Percentiles rank a stretch among this genome's conserved stretches.
These are phyloP conservation scores for Tyrophagus putrescentiae DNA, from an alignment of 1,140 invertebrate genomes.

Conservation along the genomic window DNA sequence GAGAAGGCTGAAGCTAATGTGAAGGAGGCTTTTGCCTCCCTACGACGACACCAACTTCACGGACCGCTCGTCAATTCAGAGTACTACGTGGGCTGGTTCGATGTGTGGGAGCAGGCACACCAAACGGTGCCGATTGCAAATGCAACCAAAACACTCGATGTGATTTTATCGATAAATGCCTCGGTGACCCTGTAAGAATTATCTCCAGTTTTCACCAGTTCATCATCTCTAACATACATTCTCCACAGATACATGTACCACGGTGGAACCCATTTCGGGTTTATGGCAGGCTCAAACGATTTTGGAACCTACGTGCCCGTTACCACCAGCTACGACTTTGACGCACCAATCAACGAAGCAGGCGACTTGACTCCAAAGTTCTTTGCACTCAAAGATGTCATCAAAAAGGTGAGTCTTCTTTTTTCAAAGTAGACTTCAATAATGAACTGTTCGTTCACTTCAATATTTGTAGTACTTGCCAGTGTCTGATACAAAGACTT, in stretches of 20 bases:
- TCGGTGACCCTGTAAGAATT: constrained; percentile 55
- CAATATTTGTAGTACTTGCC: constrained; percentile 8
- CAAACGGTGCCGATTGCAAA: constrained; percentile 28
- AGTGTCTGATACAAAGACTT: not conserved
- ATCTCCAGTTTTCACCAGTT: not conserved
- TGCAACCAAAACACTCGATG: constrained; percentile 45
- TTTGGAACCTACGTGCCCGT: constrained; percentile 26
- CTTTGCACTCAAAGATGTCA: constrained; percentile 33
- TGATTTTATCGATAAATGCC: constrained; percentile 48
- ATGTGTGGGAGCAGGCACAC: constrained; percentile 30
- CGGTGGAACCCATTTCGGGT: constrained; percentile 25
- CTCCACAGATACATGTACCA: constrained; percentile 24
- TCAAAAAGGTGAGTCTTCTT: constrained; percentile 30
- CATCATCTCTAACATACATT: not conserved
- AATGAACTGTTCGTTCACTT: not conserved
- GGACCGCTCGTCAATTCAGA: constrained; percentile 33
- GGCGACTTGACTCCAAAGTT: constrained; percentile 39
- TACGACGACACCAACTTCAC: constrained; percentile 24
- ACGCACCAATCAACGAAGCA: constrained; percentile 37
- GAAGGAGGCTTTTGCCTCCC: not conserved
- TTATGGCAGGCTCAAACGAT: constrained; percentile 29
- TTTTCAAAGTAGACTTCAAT: not conserved
- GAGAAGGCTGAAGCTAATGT: too few species aligned
- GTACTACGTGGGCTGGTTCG: constrained; percentile 33
- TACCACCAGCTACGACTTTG: constrained; percentile 40